These are phyloP conservation scores for Stratiomys singularior DNA, from an alignment of 2,888 invertebrate species.

Conservation along the genomic window DNA sequence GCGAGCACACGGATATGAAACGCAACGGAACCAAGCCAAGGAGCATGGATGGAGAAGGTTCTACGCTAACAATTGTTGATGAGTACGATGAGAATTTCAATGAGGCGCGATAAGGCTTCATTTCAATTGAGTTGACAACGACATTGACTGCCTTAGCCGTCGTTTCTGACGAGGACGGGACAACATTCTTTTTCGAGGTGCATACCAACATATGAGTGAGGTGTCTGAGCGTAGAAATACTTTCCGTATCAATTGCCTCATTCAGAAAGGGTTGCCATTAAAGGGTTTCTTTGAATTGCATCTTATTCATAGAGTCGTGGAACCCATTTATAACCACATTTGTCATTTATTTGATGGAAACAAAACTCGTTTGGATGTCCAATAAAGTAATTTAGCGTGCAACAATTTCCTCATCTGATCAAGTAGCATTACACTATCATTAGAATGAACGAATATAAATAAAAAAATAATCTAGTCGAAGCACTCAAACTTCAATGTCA, in stretches of 20 bases:
- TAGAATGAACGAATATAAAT: too few relatives aligned
- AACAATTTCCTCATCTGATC: too few relatives aligned
- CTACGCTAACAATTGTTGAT: constrained; percentile 44
- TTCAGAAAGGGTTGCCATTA: background rate
- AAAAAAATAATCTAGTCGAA: too few relatives aligned
- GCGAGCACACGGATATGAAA: background rate
- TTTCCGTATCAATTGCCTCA: background rate
- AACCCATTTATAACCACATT: too few relatives aligned
- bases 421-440: too few relatives aligned
- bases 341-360: too few relatives aligned
- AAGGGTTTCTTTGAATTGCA: too few relatives aligned
- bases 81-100: constrained; percentile 39
- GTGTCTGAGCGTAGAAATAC: background rate
- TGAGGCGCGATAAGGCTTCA: constrained; percentile 36
- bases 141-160: background rate
- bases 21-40: background rate
- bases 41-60: background rate
- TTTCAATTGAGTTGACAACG: constrained; percentile 41
- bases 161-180: background rate
- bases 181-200: background rate
- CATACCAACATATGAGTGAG: constrained; percentile 22
- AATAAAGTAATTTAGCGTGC: too few relatives aligned
- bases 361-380: too few relatives aligned
- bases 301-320: too few relatives aligned
- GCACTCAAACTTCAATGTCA: too few relatives aligned